Conservation (phyloP, 1,140 invertebrate genomes). For the Whitmania pigra region DNA sequence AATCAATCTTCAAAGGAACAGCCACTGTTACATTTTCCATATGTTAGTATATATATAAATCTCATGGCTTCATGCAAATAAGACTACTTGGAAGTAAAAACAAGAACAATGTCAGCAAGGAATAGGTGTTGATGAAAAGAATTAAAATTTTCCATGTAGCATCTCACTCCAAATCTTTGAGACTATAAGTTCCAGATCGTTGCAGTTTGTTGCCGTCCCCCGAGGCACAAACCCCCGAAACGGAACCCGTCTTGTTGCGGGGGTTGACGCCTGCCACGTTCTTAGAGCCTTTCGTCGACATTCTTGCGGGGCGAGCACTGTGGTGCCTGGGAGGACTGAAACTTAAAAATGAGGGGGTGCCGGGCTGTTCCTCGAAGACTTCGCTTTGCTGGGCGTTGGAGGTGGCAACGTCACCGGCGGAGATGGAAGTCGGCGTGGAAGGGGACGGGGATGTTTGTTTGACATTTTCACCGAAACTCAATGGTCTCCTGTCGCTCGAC, state of each 20-base stretch:
- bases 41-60: too few species aligned
- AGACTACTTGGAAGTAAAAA: too few species aligned
- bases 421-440: background rate
- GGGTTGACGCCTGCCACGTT: background rate
- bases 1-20: too few species aligned
- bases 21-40: too few species aligned
- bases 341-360: background rate
- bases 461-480: background rate
- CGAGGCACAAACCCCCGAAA: background rate
- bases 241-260: constrained; percentile 1
- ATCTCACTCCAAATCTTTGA: background rate
- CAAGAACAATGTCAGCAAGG: too few species aligned
- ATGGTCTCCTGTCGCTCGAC: background rate
- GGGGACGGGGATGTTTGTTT: background rate
- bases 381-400: background rate
- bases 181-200: constrained; percentile 1
- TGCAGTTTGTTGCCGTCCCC: background rate
- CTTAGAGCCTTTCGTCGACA: background rate
- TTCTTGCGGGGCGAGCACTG: background rate
- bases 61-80: too few species aligned
- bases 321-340: background rate
- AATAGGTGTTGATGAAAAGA: too few species aligned
- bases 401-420: background rate
- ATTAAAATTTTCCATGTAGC: too few species aligned
- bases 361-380: background rate